Evolutionary conservation across 2,797 vertebrate species (phyloP), one percentile per base, ranked within the genome.

Genomic region (Rallus crepitans): DNA sequence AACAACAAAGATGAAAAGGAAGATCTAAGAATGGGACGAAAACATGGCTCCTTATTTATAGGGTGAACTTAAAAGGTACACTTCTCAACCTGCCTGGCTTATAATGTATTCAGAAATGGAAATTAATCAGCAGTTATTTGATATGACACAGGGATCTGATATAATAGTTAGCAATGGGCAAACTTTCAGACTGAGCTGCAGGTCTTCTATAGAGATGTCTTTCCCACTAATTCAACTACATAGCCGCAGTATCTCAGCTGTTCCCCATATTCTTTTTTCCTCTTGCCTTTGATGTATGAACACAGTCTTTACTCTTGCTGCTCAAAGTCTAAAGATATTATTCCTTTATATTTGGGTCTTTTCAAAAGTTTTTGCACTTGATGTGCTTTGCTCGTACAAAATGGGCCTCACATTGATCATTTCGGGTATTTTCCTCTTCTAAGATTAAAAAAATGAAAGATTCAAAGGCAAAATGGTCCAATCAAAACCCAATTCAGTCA

Each of bases 1-100:
- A 97, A 42, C 31, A 96, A 76, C 85, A 87, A 78, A 89, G 75
- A 93, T 93, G 59, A 95, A 93, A 93, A 73, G 61, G 33, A 89
- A 89, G 56, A 84, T 84, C 72, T 91, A 73, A 89, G 73, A 93
- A 63, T 9, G n/a, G 86, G 66, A 80, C 15, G 63, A 91, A 96
- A 92, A 21, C 53, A 53, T 11, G 45, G 19, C 31, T 87, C 31
- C 37, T 87, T 83, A 64, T 82, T 90, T 94, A 83, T 68, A 56
- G 47, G 64, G 60, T 73, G 71, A 90, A 82, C 90, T 94, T 93
- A 70, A 93, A 94, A 94, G 83, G 59, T 88, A 66, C 59, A 56
- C 68, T 92, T 89, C 25, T 79, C 70, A 92, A 72, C 28, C 19
- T 2, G 2, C 39, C 53, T 70, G 48, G 21, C 12, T 89, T 84